Conservation (phyloP, 2,797 vertebrate genomes). For the Oreonectes daqikongensis region DNA sequence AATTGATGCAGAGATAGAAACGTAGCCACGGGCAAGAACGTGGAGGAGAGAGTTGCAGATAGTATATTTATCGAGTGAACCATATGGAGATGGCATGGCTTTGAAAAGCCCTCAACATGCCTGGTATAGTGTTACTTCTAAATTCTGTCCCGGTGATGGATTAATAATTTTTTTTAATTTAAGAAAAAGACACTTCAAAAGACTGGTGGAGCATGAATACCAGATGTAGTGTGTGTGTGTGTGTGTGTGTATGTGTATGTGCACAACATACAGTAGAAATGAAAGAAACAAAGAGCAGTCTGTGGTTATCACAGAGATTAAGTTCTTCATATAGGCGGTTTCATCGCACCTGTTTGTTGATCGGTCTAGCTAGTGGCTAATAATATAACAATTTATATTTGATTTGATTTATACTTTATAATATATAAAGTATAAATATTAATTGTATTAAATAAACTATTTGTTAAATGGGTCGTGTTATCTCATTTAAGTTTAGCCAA, state of each 20-base stretch:
- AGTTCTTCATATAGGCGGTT: too few relatives aligned
- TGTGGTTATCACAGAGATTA: conserved; percentile 22
- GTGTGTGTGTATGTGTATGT: conserved; percentile 37
- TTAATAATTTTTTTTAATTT: conserved; percentile 37
- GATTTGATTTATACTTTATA: too few relatives aligned
- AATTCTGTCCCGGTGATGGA: conserved; percentile 60
- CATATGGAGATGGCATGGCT: conserved; percentile 90
- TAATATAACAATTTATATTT: too few relatives aligned
- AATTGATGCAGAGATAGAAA: conserved; percentile 99
- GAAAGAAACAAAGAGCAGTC: conserved; percentile 19
- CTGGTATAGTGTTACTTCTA: conserved; percentile 74
- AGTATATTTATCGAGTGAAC: conserved; percentile 86
- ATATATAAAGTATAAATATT: too few relatives aligned
- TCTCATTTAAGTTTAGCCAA: too few relatives aligned
- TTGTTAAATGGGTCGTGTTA: too few relatives aligned
- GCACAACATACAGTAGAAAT: conserved; percentile 22
- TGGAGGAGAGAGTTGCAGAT: conserved; percentile 83
- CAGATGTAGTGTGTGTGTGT: conserved; percentile 54
- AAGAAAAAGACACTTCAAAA: conserved; percentile 56
- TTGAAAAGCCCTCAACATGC: conserved; percentile 83
- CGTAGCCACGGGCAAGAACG: conserved; percentile 90
- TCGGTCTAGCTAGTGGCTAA: too few relatives aligned
- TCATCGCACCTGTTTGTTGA: too few relatives aligned
- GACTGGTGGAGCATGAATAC: conserved; percentile 52
- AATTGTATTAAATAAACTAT: too few relatives aligned